Conservation (phyloP, 2,797 vertebrate species). For the Myotis vivesi region DNA sequence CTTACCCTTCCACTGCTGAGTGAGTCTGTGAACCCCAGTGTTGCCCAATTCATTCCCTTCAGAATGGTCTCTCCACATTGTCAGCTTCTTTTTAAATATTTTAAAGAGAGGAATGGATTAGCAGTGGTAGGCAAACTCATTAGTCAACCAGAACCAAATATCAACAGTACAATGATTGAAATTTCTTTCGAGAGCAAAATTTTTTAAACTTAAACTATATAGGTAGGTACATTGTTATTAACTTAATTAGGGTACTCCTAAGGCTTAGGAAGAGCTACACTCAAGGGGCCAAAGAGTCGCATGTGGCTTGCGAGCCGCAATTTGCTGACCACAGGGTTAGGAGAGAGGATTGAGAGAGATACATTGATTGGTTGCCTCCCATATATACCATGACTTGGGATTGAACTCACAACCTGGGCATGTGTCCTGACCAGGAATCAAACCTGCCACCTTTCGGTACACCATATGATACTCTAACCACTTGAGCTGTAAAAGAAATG, state of each 20-base stretch:
- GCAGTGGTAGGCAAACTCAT: too few relatives aligned
- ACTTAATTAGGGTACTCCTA: too few relatives aligned
- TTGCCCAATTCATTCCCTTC: not conserved
- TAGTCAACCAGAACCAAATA: too few relatives aligned
- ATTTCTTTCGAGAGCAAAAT: too few relatives aligned
- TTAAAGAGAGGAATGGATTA: not conserved
- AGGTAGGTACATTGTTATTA: too few relatives aligned
- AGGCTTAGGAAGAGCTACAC: too few relatives aligned
- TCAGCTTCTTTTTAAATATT: not conserved
- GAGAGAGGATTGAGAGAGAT: not conserved
- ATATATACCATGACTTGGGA: not conserved
- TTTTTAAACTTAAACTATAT: too few relatives aligned
- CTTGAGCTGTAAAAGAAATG: not conserved
- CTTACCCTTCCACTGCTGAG: fast-evolving
- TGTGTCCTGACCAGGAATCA: not conserved
- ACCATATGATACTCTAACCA: not conserved
- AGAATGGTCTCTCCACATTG: too few relatives aligned
- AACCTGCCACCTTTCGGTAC: not conserved
- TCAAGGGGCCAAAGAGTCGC: too few relatives aligned
- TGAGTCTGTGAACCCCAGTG: fast-evolving
- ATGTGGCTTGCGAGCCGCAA: too few relatives aligned
- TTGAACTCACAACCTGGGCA: not conserved
- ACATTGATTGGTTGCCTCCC: not conserved
- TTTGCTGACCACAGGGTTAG: too few relatives aligned
- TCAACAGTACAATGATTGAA: too few relatives aligned